Base-by-base conservation (phyloP, 2,888 invertebrate genomes). In the Sussaba pulchella region DNA sequence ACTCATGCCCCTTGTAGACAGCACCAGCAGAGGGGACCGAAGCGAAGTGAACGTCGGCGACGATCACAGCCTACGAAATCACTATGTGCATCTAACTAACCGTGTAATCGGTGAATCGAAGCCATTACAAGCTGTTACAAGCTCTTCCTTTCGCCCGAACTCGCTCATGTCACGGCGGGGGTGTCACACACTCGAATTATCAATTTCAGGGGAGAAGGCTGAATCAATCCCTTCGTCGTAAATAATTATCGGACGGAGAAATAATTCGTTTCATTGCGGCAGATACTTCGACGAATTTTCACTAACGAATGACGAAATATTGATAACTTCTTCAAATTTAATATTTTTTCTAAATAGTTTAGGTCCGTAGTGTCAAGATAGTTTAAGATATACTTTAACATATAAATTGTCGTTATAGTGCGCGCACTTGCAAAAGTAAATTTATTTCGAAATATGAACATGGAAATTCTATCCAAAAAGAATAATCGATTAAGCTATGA, bases 61-160 rank as follows among this genome's bases (percentile, higher is more conserved):
- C 31, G 31, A 57, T 57, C 24, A 43, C n/a, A 43, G 57, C 64
- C 54, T 67, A 57, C 43, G 47, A 89, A 90, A 91, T 91, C 90
- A 90, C 85, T 84, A 84, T 77, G 89, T 90, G 91, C 85, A 85
- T 89, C 91, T 88, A 91, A 91, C 92, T 89, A 91, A 89, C 90
- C 90, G 89, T 92, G 90, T 91, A 92, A 91, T 91, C 89, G 91
- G 83, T 89, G 85, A 91, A 89, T 91, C 86, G 85, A 82, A 82
- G 86, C 87, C 85, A 90, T 89, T 89, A 90, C 85, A 84, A 85
- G 73, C 71, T 73, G n/a, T n/a, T n/a, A n/a, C n/a, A n/a, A n/a
- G 78, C 73, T 70, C 82, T 78, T 78, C 61, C 26, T 31, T 24
- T 54, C 50, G 6, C 31, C 21, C 59, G n/a, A n/a, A n/a, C n/a